Conservation (phyloP, 2,113 vertebrate genomes). For the Istiophorus platypterus region DNA sequence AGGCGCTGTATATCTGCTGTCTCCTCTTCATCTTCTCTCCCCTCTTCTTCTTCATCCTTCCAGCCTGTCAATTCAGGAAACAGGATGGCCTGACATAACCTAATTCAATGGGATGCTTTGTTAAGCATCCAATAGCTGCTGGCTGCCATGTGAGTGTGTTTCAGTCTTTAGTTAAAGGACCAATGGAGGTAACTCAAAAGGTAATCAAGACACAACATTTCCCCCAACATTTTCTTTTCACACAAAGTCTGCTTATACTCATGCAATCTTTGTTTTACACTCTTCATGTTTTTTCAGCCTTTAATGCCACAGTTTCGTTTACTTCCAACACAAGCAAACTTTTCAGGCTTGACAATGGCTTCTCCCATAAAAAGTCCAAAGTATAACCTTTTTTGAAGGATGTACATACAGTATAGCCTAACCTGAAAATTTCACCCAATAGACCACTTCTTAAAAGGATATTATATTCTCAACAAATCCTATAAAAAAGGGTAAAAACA, state of each 20-base stretch:
- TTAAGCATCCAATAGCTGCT: slow-evolving; percentile 38
- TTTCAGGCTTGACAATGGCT: not conserved
- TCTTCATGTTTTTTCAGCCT: not conserved
- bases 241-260: not conserved
- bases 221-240: not conserved
- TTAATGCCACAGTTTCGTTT: not conserved
- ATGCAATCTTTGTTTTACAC: not conserved
- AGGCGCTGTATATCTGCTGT: slow-evolving; percentile 3
- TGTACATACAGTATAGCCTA: not conserved
- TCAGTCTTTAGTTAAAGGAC: not conserved
- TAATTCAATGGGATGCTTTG: slow-evolving; percentile 44
- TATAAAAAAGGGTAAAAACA: not conserved
- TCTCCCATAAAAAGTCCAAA: not conserved
- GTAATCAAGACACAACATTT: not conserved
- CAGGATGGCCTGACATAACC: slow-evolving; percentile 40
- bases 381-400: not conserved
- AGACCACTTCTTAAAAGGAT: not conserved
- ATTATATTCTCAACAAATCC: not conserved
- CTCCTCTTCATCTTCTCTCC: slow-evolving; percentile 38
- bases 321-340: not conserved
- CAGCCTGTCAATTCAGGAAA: slow-evolving; percentile 62
- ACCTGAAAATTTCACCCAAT: not conserved
- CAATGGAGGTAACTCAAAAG: not conserved
- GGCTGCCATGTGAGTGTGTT: slow-evolving; percentile 20
- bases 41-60: slow-evolving; percentile 52